A percentile compares a stretch with the other conserved stretches of the same genome.
Evolutionary conservation across 2,113 vertebrate genomes (phyloP).

Genomic region (Tursiops truncatus): DNA sequence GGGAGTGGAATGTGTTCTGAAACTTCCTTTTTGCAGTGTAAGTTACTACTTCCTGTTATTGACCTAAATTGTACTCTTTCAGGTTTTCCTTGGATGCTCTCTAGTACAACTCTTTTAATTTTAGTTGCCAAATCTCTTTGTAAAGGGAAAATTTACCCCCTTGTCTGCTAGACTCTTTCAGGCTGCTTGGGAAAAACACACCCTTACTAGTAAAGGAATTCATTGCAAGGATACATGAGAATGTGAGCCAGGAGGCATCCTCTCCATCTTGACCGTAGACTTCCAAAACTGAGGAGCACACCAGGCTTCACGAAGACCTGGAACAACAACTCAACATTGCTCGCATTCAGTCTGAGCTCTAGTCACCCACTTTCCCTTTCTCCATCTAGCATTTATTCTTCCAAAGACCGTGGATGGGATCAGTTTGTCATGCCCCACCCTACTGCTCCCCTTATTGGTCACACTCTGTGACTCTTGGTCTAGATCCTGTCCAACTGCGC

Average conservation of each 20-base stretch:
- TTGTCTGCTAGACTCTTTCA: background rate
- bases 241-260: background rate
- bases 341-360: background rate
- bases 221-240: background rate
- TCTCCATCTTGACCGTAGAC: background rate
- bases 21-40: background rate
- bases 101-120: background rate
- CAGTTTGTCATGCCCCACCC: background rate
- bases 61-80: background rate
- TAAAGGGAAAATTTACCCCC: background rate
- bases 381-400: background rate
- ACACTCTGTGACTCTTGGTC: background rate
- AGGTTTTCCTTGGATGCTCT: background rate
- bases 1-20: background rate
- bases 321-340: background rate
- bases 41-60: background rate
- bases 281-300: background rate
- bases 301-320: background rate
- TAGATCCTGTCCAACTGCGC: background rate
- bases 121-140: background rate
- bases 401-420: background rate
- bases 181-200: slow-evolving; percentile 12
- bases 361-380: background rate
- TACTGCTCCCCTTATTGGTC: background rate
- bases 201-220: background rate